Evolutionary conservation across 2,113 vertebrate species (phyloP).

Genomic region (Cercocebus atys): DNA sequence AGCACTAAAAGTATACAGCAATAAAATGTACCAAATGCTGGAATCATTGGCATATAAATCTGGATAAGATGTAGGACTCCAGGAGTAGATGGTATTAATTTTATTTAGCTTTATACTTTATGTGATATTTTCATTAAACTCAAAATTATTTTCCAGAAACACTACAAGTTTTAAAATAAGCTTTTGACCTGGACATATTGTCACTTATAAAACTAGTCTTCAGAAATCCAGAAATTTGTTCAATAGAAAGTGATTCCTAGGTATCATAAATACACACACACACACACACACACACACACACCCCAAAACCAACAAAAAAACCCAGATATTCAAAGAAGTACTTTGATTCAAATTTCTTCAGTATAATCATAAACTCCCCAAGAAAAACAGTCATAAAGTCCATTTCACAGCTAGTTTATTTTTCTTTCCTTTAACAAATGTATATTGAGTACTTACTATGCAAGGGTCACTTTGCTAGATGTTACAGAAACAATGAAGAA

Average conservation of each 20-base stretch:
- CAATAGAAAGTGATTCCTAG: neutral
- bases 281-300: neutral
- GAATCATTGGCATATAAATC: neutral
- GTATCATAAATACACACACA: neutral
- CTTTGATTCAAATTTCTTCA: neutral
- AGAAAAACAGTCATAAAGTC: neutral
- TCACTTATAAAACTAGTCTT: neutral
- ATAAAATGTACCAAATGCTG: neutral
- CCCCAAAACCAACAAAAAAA: neutral
- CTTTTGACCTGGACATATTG: neutral
- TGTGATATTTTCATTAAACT: constrained; percentile 12
- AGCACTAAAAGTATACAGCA: neutral
- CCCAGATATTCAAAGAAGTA: neutral
- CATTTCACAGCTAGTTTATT: neutral
- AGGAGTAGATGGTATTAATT: neutral
- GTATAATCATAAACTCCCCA: neutral
- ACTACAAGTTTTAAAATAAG: constrained; percentile 17
- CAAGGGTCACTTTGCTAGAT: neutral
- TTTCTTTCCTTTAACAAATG: neutral
- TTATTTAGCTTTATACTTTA: constrained; percentile 19
- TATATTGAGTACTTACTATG: neutral
- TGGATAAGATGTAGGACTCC: neutral
- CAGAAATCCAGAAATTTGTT: neutral
- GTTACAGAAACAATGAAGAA: neutral
- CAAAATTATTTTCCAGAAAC: constrained; percentile 31